phyloP scores from a whole-genome alignment of 2,113 vertebrate species.

The Pteruthius melanotis region DNA sequence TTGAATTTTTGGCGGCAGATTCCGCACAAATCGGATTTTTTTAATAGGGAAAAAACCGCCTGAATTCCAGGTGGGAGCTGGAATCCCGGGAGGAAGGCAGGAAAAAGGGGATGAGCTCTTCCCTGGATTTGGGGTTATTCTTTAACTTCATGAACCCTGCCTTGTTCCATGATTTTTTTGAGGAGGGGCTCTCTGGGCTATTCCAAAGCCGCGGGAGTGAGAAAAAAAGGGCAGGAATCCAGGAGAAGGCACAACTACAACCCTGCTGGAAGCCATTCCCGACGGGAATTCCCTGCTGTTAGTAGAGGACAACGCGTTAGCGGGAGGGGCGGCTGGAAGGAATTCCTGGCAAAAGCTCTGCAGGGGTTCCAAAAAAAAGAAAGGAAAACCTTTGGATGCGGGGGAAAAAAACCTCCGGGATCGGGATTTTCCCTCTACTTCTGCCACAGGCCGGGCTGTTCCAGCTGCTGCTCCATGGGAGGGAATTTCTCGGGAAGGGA shows the following conservation, averaged over 20 bases:
- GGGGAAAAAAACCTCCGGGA: background rate
- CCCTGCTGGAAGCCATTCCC: background rate
- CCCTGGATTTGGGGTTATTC: background rate
- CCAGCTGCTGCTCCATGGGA: constrained; percentile 19
- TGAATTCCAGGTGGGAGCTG: background rate
- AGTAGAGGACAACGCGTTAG: background rate
- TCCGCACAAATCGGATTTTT: background rate
- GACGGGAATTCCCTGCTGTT: background rate
- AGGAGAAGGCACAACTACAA: background rate
- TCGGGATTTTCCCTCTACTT: background rate
- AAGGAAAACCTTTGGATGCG: background rate
- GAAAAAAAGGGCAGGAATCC: background rate
- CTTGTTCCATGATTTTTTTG: background rate
- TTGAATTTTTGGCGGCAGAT: background rate
- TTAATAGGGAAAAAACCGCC: background rate
- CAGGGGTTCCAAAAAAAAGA: background rate
- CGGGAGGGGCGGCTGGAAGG: background rate
- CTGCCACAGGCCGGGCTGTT: constrained; percentile 34
- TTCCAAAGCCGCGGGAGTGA: background rate
- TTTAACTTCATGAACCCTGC: background rate
- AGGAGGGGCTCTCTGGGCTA: background rate
- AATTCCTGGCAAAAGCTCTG: background rate
- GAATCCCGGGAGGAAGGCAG: background rate
- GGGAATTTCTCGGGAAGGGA: background rate
- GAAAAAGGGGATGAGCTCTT: background rate